Evolutionary conservation across 35 echinoderm and acorn worm genomes (phyloP), one percentile per base, ranked within the genome.

Genomic region (Amphiura filiformis): DNA sequence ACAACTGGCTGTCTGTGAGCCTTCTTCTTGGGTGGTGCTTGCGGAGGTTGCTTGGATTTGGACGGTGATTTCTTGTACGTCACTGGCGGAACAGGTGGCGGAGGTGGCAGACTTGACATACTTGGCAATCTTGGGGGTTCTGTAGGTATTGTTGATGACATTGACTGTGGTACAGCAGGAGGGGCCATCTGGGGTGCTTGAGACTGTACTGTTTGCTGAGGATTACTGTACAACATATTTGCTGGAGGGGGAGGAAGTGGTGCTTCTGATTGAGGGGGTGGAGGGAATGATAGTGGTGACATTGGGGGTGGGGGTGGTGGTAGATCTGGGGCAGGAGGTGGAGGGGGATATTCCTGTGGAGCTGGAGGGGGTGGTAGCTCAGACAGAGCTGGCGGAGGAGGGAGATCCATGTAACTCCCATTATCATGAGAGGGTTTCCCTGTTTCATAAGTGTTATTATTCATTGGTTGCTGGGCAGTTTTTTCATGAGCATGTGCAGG

Each of bases 1-100:
- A 91, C 89, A 17, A 91, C 89, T 47, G 89, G 89, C 38, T 56
- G 35, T 57, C 76, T 91, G 32, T 83, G 88, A 31, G 78, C 33
- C 38, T 41, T 84, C 82, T 91, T 83, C 32, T 77, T 78, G 56
- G 44, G 22, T 34, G 61, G 30, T 49, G 82, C 82, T 78, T 84
- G 75, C 15, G 61, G 61, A 23, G 61, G 61, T n/a, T 18, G 56
- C n/a, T 85, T 85, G 35, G 49, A 34, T 85, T 85, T 85, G 13
- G 83, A 65, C 34, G 85, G 39, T 39, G 81, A 85, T 64, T 83
- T 42, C 34, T 88, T 75, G 4, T 82, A 56, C 0, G 76, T 78
- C 36, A 40, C 39, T 47, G 39, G 70, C 39, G 81, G 80, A 38
- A 88, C 56, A 32, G 56, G 26, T 26, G 84, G 86, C 22, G 90